Base-by-base conservation (phyloP, 2,888 invertebrate species). In the Platycheirus albimanus region DNA sequence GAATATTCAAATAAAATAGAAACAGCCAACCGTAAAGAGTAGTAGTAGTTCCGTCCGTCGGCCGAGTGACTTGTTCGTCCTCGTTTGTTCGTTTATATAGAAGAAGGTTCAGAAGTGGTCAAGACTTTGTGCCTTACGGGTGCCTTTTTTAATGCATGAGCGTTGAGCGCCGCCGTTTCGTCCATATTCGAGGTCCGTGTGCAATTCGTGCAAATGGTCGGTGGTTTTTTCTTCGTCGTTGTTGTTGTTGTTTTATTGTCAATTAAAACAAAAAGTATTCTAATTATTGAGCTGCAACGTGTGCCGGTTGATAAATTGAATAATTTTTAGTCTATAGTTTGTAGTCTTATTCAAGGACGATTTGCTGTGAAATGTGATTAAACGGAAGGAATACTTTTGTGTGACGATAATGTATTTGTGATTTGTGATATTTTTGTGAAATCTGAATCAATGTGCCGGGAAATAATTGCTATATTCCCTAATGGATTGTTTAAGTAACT, bases 51-150 rank as follows among this genome's bases (percentile, higher is more conserved):
- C 70, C 58, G 78, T 84, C 85, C 75, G 86, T 85, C 41, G 49
- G 47, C 49, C 19, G 41, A 30, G 28, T 52, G 58, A 58, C 49
- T 67, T 52, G 51, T 72, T 72, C 72, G 71, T 83, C 41, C 61
- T 51, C 33, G 28, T 43, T 58, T 2, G 24, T 63, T 33, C 24
- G 5, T 33, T 24, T 24, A 4, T 24, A 4, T 24, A 24, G 86
- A 24, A 15, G 30, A 30, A 86, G 86, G 84, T 87, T 88, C 87
- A 88, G 88, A 89, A 86, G 87, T 88, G 88, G 90, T 89, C 89
- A 89, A 89, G 87, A 87, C 88, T 87, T 86, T 84, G 87, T 86
- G 86, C 86, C 86, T 74, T 86, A 84, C 85, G 87, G 88, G 87
- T 85, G 87, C 38, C 72, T 74, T 49, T 79, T 58, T 13, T 41